phyloP scores from a whole-genome alignment of 2,113 vertebrate genomes.

The Tenebrosternarchus preto region DNA sequence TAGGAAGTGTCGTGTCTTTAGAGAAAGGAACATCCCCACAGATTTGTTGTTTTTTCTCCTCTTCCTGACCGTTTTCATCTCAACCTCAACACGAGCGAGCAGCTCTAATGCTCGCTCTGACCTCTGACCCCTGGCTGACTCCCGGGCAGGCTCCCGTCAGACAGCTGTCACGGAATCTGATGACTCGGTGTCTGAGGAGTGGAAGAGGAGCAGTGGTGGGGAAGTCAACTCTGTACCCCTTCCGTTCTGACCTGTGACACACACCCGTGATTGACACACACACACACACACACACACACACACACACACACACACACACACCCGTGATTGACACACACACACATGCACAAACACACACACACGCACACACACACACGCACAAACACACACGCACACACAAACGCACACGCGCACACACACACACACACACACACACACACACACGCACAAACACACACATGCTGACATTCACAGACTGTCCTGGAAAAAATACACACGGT shows the following conservation, averaged over 20 bases:
- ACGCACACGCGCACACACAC: too few species aligned
- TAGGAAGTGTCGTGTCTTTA: background rate
- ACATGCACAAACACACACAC: too few species aligned
- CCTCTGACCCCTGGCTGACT: slow-evolving; percentile 31
- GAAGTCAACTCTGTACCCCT: too few species aligned
- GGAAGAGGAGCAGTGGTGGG: slow-evolving; percentile 17
- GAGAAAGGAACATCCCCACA: background rate
- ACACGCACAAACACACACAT: too few species aligned
- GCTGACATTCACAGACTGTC: background rate
- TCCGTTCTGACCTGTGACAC: too few species aligned
- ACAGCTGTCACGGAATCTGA: slow-evolving; percentile 56
- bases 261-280: background rate
- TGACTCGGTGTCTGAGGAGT: slow-evolving; percentile 59
- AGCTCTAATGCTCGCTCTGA: slow-evolving; percentile 33
- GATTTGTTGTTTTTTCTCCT: background rate
- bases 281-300: too few species aligned
- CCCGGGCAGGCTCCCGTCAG: slow-evolving; percentile 21
- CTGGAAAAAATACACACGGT: background rate
- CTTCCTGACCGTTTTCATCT: slow-evolving; percentile 26
- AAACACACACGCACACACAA: too few species aligned
- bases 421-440: too few species aligned
- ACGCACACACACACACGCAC: too few species aligned
- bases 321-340: too few species aligned
- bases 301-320: too few species aligned
- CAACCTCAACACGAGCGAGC: slow-evolving; percentile 53